Base-by-base conservation (phyloP, 2,113 vertebrate genomes). In the Pteropus alecto region DNA sequence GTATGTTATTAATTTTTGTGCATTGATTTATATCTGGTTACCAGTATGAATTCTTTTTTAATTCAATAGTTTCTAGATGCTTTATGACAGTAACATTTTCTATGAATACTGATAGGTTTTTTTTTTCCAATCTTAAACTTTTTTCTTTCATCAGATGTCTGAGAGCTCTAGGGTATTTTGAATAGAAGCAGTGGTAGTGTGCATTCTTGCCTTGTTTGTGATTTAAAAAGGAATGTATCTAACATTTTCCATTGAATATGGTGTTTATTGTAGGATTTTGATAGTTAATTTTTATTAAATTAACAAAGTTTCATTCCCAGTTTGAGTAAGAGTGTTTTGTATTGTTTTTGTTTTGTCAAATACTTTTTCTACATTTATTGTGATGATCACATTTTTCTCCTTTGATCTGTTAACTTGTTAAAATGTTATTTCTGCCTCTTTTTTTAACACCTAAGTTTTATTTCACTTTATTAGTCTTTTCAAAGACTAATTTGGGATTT, bases 331-430 rank as follows among this genome's bases (percentile, higher is more conserved):
- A 77, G 13, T 83, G 5, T 73, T 87, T 79, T 41, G 30, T 65
- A 30, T 92, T 87, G 76, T 21, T 73, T 96, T 92, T 76, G 12
- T 91, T 93, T 89, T 94, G 43, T 89, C 16, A 89, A 43, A 38
- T 87, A 28, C 15, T 65, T 89, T 94, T 67, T 77, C 21, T 95
- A 10, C 61, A 61, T 94, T 96, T 96, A 19, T 94, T 82, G 61
- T 81, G 60, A 60, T 63, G 38, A 22, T 90, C 30, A 73, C 1
- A 0, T 73, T 60, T 86, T 92, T 89, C 13, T 88, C 38, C 51
- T 81, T 88, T 88, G 41, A 54, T 70, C 26, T 86, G 4, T 85
- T 70, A 81, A 76, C 11, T 38, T 94, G 3, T 63, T 67, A 90
- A 82, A 68, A 35, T 89, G 26, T 90, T 74, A 63, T 74, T 93